Base-by-base conservation (phyloP, 2,888 invertebrate species). In the Prosapia bicincta region DNA sequence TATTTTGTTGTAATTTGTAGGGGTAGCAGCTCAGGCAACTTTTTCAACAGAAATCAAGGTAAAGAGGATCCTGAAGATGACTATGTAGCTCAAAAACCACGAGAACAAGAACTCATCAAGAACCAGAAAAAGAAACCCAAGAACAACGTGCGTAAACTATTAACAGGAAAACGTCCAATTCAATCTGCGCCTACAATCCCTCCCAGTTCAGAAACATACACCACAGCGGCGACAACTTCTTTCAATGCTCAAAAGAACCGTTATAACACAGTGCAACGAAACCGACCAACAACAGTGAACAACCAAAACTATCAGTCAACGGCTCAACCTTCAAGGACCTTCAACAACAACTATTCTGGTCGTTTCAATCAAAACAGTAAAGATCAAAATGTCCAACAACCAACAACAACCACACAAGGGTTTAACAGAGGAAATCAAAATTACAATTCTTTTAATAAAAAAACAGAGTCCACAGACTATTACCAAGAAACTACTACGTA, bases 11-110 rank as follows among this genome's bases (percentile, higher is more conserved):
- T 69, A 5, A 20, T 76, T 72, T 75, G 10, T 78, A 80, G 82
- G 43, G 82, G 82, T 67, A 91, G 92, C 26, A 92, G 92, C 83
- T 92, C 92, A 76, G 92, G 92, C 0, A 92, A 93, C 84, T 93
- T 92, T 86, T 93, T 91, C 85, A 91, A 89, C 82, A 86, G 87
- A 70, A 89, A 90, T 82, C 87, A 87, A 65, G 89, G 89, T 7
- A 88, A 89, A 80, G 89, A 90, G 82, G 86, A 85, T 72, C 86
- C 88, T 78, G 87, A 88, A 74, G 88, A 88, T 75, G 85, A 86
- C 75, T 84, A 84, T 30, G 83, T 82, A 75, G 83, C 81, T 76
- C 76, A 79, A 23, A 73, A 43, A 26, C 76, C 9, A 10, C 32
- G 26, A 25, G 78, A 77, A 74, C 80, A 75, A 28, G 79, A 82